Percentiles rank a stretch among this genome's conserved stretches.
These are phyloP conservation scores for Nesogale talazaci DNA, from an alignment of 2,113 vertebrate genomes.

Conservation along the genomic window DNA sequence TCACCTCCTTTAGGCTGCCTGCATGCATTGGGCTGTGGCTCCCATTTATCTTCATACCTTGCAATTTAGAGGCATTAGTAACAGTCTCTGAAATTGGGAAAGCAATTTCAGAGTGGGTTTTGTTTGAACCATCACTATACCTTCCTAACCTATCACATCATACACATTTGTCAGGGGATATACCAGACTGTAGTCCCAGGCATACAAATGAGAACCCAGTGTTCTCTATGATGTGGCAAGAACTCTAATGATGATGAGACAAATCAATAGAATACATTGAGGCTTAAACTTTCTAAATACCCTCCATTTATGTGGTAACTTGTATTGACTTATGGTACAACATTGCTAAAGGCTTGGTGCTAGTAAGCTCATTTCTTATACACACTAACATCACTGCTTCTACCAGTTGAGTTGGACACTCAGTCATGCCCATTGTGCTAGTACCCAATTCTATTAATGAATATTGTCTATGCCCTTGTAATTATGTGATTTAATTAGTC, in stretches of 20 bases:
- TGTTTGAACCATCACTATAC: background rate
- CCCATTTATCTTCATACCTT: background rate
- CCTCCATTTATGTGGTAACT: conserved; percentile 9
- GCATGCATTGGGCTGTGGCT: too few species aligned
- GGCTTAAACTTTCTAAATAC: background rate
- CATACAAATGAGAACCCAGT: background rate
- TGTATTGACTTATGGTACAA: background rate
- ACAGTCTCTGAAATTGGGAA: background rate
- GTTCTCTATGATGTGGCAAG: background rate
- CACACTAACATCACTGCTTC: background rate
- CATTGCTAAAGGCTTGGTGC: background rate
- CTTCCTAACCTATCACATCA: background rate
- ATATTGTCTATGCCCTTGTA: conserved; percentile 41
- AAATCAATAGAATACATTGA: background rate
- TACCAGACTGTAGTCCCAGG: background rate
- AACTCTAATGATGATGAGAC: background rate
- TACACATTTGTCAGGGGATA: background rate
- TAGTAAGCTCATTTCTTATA: conserved; percentile 28
- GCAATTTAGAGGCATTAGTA: background rate
- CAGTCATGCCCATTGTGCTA: background rate
- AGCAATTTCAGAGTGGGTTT: background rate
- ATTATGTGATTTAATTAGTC: conserved; percentile 69
- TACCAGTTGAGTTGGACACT: background rate
- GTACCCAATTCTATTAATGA: conserved; percentile 14
- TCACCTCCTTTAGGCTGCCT: background rate